Percentiles rank a stretch among this genome's conserved stretches.
These are phyloP conservation scores for Omphaloscelis lunosa DNA, from an alignment of 2,888 invertebrate genomes.

Conservation along the genomic window DNA sequence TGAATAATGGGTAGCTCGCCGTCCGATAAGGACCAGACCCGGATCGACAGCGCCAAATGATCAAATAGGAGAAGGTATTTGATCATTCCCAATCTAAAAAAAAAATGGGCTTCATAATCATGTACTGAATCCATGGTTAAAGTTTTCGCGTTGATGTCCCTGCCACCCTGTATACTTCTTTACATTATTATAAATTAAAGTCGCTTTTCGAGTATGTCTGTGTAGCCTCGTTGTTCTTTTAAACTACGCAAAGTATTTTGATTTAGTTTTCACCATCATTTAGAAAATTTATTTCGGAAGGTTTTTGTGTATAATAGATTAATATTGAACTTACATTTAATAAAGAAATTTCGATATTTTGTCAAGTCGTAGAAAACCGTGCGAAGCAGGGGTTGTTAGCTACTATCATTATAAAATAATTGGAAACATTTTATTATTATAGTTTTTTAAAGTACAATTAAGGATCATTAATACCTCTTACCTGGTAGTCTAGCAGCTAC, in stretches of 20 bases:
- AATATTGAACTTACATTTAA: background rate
- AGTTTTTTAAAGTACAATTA: slow-evolving; percentile 7
- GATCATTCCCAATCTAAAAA: no score
- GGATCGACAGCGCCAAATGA: no score
- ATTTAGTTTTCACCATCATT: background rate
- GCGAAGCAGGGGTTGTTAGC: background rate
- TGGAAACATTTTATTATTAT: background rate
- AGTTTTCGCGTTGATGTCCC: no score
- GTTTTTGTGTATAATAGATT: background rate
- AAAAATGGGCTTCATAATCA: no score
- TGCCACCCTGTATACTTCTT: no score
- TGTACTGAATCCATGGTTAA: no score
- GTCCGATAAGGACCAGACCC: no score
- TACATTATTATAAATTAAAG: background rate
- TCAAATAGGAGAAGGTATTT: no score
- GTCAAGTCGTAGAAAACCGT: background rate
- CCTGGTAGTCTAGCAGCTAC: background rate
- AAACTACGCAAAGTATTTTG: background rate
- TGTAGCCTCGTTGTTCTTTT: background rate
- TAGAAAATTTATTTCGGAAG: background rate
- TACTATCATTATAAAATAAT: background rate
- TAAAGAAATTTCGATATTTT: background rate
- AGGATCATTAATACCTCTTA: background rate
- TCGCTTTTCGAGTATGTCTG: background rate
- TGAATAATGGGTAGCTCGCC: no score